Conservation (phyloP, 2,113 vertebrate genomes). For the Symphodus melops region DNA sequence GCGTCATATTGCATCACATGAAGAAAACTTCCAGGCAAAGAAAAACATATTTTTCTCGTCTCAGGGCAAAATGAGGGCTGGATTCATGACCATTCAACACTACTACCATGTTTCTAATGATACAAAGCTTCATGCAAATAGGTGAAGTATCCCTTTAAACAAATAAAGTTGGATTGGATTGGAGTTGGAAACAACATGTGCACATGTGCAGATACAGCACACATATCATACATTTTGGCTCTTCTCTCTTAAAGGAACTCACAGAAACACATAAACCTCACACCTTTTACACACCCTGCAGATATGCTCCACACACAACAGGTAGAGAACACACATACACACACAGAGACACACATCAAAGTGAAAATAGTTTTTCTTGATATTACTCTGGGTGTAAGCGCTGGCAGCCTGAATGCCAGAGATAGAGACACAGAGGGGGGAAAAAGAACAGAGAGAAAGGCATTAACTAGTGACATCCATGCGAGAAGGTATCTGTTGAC, state of each 20-base stretch:
- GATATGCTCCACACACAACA: conserved; percentile 27
- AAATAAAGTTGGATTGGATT: no score
- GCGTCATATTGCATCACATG: no score
- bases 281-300: conserved; percentile 37
- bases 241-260: not conserved
- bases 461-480: conserved; percentile 51
- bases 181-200: no score
- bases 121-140: no score
- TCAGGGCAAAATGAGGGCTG: no score
- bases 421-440: conserved; percentile 29
- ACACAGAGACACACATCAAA: conserved; percentile 34
- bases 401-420: conserved; percentile 30
- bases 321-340: not conserved
- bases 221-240: not conserved
- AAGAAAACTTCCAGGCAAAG: no score
- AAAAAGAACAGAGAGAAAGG: conserved; percentile 28
- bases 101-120: no score
- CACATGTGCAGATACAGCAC: not conserved
- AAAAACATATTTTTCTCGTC: no score
- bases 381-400: conserved; percentile 32
- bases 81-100: no score
- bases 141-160: no score
- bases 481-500: conserved; percentile 36
- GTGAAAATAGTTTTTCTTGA: conserved; percentile 58
- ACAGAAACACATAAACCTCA: not conserved